Conservation (phyloP, 2,888 invertebrate genomes). For the Punctoribates punctum region DNA sequence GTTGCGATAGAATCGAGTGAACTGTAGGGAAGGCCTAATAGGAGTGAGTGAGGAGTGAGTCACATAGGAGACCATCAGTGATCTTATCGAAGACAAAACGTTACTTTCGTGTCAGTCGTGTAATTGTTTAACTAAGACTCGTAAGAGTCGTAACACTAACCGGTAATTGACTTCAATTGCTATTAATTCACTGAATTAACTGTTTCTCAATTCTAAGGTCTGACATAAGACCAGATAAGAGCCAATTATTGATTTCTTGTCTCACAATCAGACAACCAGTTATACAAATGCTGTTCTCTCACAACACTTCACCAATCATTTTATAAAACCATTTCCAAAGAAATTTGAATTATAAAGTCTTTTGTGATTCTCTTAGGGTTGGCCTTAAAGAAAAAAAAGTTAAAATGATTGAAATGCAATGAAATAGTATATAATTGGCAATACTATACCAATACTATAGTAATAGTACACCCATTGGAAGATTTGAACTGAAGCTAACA, state of each 20-base stretch:
- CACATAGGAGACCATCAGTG: too few relatives aligned
- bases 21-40: not conserved
- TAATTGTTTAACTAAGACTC: conserved; percentile 1
- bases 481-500: not conserved
- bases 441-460: too few relatives aligned
- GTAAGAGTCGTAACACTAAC: not conserved
- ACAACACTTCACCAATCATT: not conserved
- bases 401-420: not conserved
- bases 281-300: not conserved
- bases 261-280: not conserved
- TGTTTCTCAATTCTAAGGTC: not conserved
- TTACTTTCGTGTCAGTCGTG: not conserved
- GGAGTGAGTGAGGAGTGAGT: too few relatives aligned
- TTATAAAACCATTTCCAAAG: too few relatives aligned
- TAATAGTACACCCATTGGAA: too few relatives aligned
- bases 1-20: not conserved
- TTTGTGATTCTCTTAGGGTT: too few relatives aligned
- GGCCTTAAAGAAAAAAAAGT: too few relatives aligned
- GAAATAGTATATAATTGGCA: too few relatives aligned
- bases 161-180: not conserved
- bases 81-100: not conserved
- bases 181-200: conserved; percentile 1
- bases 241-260: not conserved
- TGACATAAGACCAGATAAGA: not conserved
- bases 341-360: too few relatives aligned